Conservation (phyloP, 2,888 invertebrate species). For the Harpalus rufipes region DNA sequence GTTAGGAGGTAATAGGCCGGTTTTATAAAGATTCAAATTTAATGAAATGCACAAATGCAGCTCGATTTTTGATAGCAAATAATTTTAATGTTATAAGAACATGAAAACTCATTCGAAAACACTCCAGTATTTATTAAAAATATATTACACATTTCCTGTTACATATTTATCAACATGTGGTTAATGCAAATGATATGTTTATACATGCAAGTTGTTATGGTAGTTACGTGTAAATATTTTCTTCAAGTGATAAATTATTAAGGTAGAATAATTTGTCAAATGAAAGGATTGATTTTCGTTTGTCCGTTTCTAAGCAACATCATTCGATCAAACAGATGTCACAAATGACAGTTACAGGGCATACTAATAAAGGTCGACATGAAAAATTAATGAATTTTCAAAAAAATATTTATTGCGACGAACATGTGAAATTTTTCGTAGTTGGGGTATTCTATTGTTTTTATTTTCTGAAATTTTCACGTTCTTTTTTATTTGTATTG, state of each 20-base stretch:
- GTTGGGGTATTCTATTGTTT: too few species aligned
- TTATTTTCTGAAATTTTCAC: too few species aligned
- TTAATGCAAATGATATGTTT: constrained; percentile 2
- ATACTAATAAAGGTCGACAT: constrained; percentile 15
- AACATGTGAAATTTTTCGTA: too few species aligned
- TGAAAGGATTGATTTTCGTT: constrained; percentile 46
- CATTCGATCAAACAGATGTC: constrained; percentile 48
- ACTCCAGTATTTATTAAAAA: too few species aligned
- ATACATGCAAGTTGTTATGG: neutral
- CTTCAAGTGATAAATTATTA: neutral
- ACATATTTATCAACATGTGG: constrained; percentile 28
- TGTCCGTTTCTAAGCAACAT: constrained; percentile 44
- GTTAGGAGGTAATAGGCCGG: neutral
- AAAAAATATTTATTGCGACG: neutral
- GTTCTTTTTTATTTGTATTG: too few species aligned
- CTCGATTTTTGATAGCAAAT: too few species aligned
- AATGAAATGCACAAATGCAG: too few species aligned
- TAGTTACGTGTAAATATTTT: neutral
- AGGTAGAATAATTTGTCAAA: constrained; percentile 7
- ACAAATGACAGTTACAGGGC: constrained; percentile 44
- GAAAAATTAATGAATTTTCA: neutral
- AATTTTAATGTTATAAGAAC: too few species aligned
- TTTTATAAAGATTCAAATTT: neutral
- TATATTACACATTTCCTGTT: neutral
- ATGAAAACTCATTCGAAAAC: too few species aligned